Evolutionary conservation across 2,797 vertebrate genomes (phyloP).

Genomic region (Gila robusta): DNA sequence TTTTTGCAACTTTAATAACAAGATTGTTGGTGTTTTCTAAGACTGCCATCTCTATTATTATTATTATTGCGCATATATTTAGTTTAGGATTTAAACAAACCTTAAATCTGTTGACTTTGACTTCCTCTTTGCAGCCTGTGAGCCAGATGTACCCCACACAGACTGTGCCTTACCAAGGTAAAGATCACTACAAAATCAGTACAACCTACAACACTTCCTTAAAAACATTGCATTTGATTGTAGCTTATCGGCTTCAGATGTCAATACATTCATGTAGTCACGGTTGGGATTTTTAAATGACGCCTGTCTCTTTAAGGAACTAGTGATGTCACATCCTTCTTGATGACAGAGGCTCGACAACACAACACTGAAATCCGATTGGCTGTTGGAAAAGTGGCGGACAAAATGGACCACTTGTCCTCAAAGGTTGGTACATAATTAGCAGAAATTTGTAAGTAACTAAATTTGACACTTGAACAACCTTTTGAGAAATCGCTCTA

Average conservation of each 20-base stretch:
- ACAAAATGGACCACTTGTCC: slow-evolving; percentile 92
- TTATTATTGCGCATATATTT: no score
- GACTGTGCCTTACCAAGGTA: slow-evolving; percentile 88
- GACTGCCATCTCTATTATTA: no score
- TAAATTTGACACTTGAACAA: not conserved
- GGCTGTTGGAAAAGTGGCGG: slow-evolving; percentile 89
- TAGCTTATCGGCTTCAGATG: not conserved
- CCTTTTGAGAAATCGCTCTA: not conserved
- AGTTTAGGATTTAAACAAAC: no score
- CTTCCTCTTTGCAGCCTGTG: slow-evolving; percentile 83
- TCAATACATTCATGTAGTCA: not conserved
- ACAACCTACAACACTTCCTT: not conserved
- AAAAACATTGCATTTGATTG: not conserved
- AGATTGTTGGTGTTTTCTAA: no score
- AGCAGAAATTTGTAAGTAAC: no score
- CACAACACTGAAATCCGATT: slow-evolving; percentile 95
- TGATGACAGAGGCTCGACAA: slow-evolving; percentile 95
- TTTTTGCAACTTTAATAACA: no score
- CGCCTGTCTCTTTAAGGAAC: slow-evolving; percentile 72
- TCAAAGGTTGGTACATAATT: slow-evolving; percentile 81
- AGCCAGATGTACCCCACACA: slow-evolving; percentile 85
- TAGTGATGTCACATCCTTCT: slow-evolving; percentile 89
- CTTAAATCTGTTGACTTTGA: slow-evolving; percentile 72
- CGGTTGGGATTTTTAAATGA: not conserved
- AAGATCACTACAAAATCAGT: not conserved